Percentiles rank a stretch among this genome's conserved stretches.
These are phyloP conservation scores for Nibea albiflora DNA, from an alignment of 2,113 vertebrate species.

Conservation along the genomic window DNA sequence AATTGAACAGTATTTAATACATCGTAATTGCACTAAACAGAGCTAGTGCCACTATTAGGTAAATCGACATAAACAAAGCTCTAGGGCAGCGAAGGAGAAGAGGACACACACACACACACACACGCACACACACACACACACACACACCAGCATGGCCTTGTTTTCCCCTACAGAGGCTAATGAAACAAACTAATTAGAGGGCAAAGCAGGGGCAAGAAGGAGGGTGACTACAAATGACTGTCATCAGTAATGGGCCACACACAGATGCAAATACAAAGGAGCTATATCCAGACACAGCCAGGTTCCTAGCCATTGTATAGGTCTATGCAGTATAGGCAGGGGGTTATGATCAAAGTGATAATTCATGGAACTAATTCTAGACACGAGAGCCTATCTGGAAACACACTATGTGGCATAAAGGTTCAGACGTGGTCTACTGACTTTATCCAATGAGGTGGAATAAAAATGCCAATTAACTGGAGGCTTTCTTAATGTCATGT, in stretches of 20 bases:
- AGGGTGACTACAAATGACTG: conserved; percentile 54
- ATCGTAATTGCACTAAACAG: conserved; percentile 53
- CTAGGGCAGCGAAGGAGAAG: conserved; percentile 16
- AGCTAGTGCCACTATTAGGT: conserved; percentile 25
- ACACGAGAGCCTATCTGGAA: conserved; percentile 21
- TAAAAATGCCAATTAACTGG: conserved; percentile 31
- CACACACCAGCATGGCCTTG: conserved; percentile 28
- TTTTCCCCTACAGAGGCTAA: conserved; percentile 58
- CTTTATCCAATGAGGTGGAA: conserved; percentile 13
- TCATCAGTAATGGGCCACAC: conserved; percentile 45
- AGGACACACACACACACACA: conserved; percentile 15
- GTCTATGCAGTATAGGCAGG: conserved; percentile 10
- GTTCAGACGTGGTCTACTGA: background rate
- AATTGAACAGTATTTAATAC: conserved; percentile 45
- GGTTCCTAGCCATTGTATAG: conserved; percentile 24
- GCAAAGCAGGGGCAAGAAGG: conserved; percentile 35
- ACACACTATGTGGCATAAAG: too few species aligned
- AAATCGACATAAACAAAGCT: conserved; percentile 52
- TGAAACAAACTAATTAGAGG: conserved; percentile 70
- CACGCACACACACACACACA: conserved; percentile 23
- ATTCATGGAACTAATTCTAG: conserved; percentile 53
- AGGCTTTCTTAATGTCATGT: conserved; percentile 28
- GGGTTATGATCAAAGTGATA: conserved; percentile 13
- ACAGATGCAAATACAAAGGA: conserved; percentile 10
- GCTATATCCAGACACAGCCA: conserved; percentile 20